phyloP scores from a whole-genome alignment of 1,140 invertebrate species.

The Saxidomus purpurata region DNA sequence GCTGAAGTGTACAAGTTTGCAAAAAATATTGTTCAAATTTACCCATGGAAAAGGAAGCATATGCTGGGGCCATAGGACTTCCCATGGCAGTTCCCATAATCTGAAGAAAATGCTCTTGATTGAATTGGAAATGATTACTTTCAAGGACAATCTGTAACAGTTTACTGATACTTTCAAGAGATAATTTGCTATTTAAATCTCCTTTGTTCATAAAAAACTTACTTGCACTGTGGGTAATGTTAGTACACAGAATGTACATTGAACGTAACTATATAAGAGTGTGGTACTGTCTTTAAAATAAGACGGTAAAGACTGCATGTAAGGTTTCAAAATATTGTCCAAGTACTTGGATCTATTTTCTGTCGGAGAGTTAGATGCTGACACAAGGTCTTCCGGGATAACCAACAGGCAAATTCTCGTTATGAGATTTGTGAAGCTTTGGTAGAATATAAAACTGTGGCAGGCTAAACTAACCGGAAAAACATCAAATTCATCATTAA shows the following conservation, averaged over 20 bases:
- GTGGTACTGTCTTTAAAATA: constrained; percentile 38
- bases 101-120: not conserved
- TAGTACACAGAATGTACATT: constrained; percentile 39
- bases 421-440: not conserved
- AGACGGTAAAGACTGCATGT: constrained; percentile 1
- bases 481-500: too few species aligned
- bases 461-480: too few species aligned
- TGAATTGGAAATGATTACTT: constrained; percentile 48
- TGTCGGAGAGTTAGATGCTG: not conserved
- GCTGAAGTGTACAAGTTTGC: not conserved
- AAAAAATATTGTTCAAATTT: constrained; percentile 41
- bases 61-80: constrained; percentile 16
- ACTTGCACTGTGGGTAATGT: constrained; percentile 30
- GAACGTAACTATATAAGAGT: not conserved
- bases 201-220: constrained; percentile 1
- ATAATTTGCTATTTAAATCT: too few species aligned
- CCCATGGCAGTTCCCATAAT: constrained; percentile 36
- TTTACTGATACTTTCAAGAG: not conserved
- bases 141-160: constrained; percentile 20
- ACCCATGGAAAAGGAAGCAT: constrained; percentile 22
- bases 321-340: not conserved
- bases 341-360: too few species aligned
- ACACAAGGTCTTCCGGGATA: constrained; percentile 23
- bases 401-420: not conserved
- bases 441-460: too few species aligned